Evolutionary conservation across 1,140 invertebrate species (phyloP).

Genomic region (Drosophila lowei): DNA sequence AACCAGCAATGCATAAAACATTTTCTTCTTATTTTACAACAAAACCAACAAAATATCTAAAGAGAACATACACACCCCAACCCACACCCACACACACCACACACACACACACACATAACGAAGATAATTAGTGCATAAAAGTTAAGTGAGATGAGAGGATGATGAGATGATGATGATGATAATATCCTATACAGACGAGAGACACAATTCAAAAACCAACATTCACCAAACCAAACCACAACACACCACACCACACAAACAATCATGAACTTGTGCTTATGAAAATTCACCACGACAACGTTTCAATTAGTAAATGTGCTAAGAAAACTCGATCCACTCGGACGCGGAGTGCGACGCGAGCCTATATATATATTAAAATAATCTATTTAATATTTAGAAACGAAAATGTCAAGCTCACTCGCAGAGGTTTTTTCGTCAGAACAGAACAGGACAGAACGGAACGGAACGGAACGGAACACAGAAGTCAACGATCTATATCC

Average conservation of each 20-base stretch:
- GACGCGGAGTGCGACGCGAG: constrained; percentile 26
- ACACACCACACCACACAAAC: constrained; percentile 18
- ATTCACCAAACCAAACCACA: constrained; percentile 20
- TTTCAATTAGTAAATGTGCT: constrained; percentile 81
- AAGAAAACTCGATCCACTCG: constrained; percentile 44
- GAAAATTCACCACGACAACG: constrained; percentile 63
- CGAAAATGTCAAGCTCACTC: constrained; percentile 67
- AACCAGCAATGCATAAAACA: constrained; percentile 36
- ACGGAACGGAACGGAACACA: constrained; percentile 2
- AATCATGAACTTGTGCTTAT: constrained; percentile 64
- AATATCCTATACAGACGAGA: constrained; percentile 54
- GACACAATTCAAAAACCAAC: constrained; percentile 19
- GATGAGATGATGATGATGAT: background rate
- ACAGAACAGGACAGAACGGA: constrained; percentile 22
- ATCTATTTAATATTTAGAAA: constrained; percentile 60
- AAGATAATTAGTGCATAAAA: constrained; percentile 66
- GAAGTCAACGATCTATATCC: constrained; percentile 20
- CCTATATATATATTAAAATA: constrained; percentile 41
- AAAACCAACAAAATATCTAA: constrained; percentile 51
- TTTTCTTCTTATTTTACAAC: constrained; percentile 67
- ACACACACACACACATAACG: constrained; percentile 32
- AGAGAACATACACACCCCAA: constrained; percentile 16
- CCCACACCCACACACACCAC: constrained; percentile 6
- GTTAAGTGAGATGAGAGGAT: constrained; percentile 47
- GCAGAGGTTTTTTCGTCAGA: constrained; percentile 64